These are phyloP conservation scores for Progne subis DNA, from an alignment of 2,113 vertebrate genomes.

Conservation along the genomic window DNA sequence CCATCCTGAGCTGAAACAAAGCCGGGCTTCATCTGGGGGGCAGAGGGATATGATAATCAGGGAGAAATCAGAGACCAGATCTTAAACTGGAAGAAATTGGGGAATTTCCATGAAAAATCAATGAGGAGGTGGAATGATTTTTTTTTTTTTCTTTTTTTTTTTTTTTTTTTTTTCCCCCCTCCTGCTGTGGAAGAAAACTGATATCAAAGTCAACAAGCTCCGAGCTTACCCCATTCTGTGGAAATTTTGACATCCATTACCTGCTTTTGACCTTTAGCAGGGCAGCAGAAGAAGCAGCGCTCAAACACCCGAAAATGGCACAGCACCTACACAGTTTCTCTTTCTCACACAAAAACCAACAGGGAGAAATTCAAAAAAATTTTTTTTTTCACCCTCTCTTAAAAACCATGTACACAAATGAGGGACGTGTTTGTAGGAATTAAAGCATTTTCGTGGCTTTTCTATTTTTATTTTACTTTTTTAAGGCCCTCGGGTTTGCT, in stretches of 20 bases:
- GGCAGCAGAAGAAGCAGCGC: neutral
- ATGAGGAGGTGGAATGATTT: neutral
- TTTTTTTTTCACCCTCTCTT: neutral
- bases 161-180: accelerated
- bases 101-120: constrained; percentile 55
- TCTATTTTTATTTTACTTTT: neutral
- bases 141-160: neutral
- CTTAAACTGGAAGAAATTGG: neutral
- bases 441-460: neutral
- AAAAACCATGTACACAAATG: accelerated
- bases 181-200: neutral
- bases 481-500: neutral
- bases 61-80: constrained; percentile 21
- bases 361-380: neutral
- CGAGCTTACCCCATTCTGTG: neutral
- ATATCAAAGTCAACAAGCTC: constrained; percentile 39
- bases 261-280: constrained; percentile 27
- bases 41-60: neutral
- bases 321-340: neutral
- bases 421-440: accelerated
- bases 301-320: neutral
- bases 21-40: neutral
- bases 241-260: constrained; percentile 32
- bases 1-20: neutral
- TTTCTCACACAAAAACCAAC: neutral